Base-by-base conservation (phyloP, 2,113 vertebrate genomes). In the Accipiter cooperii region DNA sequence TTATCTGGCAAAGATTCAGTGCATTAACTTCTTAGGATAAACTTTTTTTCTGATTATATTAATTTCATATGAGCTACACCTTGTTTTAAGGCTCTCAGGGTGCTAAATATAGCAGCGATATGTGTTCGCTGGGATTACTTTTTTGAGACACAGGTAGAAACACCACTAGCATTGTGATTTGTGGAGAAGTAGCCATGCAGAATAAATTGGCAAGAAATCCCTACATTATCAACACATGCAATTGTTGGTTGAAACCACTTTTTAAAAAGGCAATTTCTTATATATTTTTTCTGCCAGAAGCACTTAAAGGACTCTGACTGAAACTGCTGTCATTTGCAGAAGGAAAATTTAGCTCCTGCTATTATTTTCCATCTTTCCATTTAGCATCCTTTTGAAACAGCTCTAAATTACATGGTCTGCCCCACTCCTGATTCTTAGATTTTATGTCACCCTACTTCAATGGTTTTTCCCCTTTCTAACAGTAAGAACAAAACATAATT, bases 331-430 rank as follows among this genome's bases (percentile, higher is more conserved):
- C 93, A 96, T 97, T 96, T 95, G 87, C 87, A 83, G 93, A 73
- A 87, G 70, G 74, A 94, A 96, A 95, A 95, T 97, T 94, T 95
- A 96, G 66, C 84, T 96, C 84, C 87, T 96, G 84, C 91, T 97
- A 97, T 96, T 97, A 96, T 97, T 97, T 96, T 66, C 89, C 70
- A 94, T 95, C 93, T 87, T 95, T 85, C 93, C 94, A 93, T 96
- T 97, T 94, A 95, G 84, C 84, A 95, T 95, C 84, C 75, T 74
- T 96, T 90, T 65, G 81, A 91, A 97, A 91, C 65, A 91, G 78
- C 96, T 91, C 82, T 96, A 95, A 97, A 97, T 97, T 97, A 95
- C 84, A 96, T 40, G 54, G 94, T 96, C 89, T 85, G 49, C 20
- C 93, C 91, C 82, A 83, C 51, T 34, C 63, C 70, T 60, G 89